Conservation (phyloP, 2,888 invertebrate species). For the Saturnia pavonia region DNA sequence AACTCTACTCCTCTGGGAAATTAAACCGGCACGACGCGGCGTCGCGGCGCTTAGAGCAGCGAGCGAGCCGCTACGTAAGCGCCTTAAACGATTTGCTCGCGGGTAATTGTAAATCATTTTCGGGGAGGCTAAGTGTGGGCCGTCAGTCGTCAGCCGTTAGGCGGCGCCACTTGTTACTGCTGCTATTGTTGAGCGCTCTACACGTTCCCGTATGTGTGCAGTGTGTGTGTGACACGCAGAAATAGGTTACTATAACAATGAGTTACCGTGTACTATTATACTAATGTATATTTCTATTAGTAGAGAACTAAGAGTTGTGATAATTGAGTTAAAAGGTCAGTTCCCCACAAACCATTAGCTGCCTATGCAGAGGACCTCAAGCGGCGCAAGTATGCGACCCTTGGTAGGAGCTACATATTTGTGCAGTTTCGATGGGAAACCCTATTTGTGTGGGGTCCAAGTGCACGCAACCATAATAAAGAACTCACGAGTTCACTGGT, state of each 20-base stretch:
- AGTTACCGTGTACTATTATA: not conserved
- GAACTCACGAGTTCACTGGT: no score
- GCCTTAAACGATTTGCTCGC: slow-evolving; percentile 35
- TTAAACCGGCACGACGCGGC: slow-evolving; percentile 41
- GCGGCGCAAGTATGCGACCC: no score
- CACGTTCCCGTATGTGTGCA: not conserved
- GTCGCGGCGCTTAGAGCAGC: slow-evolving; percentile 24
- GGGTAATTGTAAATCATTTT: slow-evolving; percentile 29
- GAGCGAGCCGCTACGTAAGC: slow-evolving; percentile 33
- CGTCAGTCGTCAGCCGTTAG: not conserved
- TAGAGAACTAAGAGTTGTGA: no score
- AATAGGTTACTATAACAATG: not conserved
- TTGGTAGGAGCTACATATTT: no score
- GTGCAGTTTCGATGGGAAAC: no score
- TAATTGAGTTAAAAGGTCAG: no score
- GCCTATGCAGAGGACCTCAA: no score
- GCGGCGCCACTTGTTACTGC: not conserved
- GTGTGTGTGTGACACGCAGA: not conserved
- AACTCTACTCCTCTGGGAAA: slow-evolving; percentile 44
- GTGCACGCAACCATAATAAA: no score
- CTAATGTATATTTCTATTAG: not conserved
- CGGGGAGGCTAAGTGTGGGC: not conserved
- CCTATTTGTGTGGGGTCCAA: no score
- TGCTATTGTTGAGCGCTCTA: no score
- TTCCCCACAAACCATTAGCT: no score